Percentiles rank a stretch among this genome's conserved stretches.
phyloP scores from a whole-genome alignment of 2,888 invertebrate genomes.

The Beris chalybata region DNA sequence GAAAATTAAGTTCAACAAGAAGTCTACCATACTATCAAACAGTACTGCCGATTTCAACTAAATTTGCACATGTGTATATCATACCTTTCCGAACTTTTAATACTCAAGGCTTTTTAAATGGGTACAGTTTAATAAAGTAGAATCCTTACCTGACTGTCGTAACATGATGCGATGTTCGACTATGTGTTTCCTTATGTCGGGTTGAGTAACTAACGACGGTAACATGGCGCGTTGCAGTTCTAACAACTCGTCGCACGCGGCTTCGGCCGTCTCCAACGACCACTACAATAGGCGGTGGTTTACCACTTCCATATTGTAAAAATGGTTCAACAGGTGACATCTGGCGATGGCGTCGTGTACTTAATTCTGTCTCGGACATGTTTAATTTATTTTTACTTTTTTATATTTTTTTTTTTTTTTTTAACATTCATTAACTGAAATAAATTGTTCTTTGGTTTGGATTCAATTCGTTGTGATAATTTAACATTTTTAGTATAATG shows the following conservation, averaged over 20 bases:
- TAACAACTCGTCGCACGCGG: conserved; percentile 55
- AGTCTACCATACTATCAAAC: too few species aligned
- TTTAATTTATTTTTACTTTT: conserved; percentile 6
- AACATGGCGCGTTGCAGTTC: conserved; percentile 56
- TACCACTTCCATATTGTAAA: conserved; percentile 53
- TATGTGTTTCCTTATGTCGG: conserved; percentile 56
- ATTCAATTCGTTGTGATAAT: too few species aligned
- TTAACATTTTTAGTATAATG: too few species aligned
- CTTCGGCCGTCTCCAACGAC: conserved; percentile 56
- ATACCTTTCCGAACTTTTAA: too few species aligned
- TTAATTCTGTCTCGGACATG: conserved; percentile 32
- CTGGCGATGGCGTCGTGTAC: conserved; percentile 30
- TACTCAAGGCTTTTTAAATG: too few species aligned
- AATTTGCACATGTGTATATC: too few species aligned
- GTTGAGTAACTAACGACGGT: conserved; percentile 57
- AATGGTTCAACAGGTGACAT: conserved; percentile 48
- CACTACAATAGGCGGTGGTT: conserved; percentile 55
- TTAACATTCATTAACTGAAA: background rate
- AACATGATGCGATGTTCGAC: conserved; percentile 57
- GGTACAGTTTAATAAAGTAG: background rate
- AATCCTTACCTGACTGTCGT: conserved; percentile 56
- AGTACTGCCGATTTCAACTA: too few species aligned
- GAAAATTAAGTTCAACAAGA: too few species aligned
- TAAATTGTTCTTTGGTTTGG: conserved; percentile 3
- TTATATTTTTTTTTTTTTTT: conserved; percentile 1